phyloP scores from a whole-genome alignment of 1,140 invertebrate genomes.

The Drosophila bipectinata region DNA sequence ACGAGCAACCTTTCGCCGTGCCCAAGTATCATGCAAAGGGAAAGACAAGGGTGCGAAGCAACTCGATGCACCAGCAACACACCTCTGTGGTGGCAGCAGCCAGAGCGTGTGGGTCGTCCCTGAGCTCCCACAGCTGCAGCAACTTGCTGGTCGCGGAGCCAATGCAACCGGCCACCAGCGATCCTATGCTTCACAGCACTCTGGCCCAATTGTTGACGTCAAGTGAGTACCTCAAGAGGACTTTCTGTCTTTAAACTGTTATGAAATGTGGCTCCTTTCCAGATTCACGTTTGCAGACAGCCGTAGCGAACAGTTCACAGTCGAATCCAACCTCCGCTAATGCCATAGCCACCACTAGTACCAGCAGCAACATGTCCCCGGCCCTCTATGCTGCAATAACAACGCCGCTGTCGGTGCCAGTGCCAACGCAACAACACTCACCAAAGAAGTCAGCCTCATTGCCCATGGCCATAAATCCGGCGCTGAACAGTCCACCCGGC shows the following conservation, averaged over 20 bases:
- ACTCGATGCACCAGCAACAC: conserved; percentile 82
- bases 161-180: conserved; percentile 72
- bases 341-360: conserved; percentile 60
- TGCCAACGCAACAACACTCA: conserved; percentile 60
- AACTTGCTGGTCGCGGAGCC: conserved; percentile 58
- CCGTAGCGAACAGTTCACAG: conserved; percentile 72
- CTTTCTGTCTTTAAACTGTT: background rate
- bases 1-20: conserved; percentile 66
- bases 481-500: conserved; percentile 71
- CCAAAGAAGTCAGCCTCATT: conserved; percentile 82
- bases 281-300: conserved; percentile 70
- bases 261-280: background rate
- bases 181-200: conserved; percentile 84
- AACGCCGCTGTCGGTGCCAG: conserved; percentile 39
- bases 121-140: conserved; percentile 48
- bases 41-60: conserved; percentile 77
- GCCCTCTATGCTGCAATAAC: conserved; percentile 47
- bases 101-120: conserved; percentile 37
- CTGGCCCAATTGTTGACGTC: conserved; percentile 75
- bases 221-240: conserved; percentile 37
- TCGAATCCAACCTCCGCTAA: conserved; percentile 63
- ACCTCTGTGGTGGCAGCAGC: conserved; percentile 46
- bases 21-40: conserved; percentile 75
- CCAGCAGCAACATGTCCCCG: conserved; percentile 43
- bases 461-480: conserved; percentile 59